phyloP scores from a whole-genome alignment of 1,140 invertebrate genomes.

The Cotesia chilonis region DNA sequence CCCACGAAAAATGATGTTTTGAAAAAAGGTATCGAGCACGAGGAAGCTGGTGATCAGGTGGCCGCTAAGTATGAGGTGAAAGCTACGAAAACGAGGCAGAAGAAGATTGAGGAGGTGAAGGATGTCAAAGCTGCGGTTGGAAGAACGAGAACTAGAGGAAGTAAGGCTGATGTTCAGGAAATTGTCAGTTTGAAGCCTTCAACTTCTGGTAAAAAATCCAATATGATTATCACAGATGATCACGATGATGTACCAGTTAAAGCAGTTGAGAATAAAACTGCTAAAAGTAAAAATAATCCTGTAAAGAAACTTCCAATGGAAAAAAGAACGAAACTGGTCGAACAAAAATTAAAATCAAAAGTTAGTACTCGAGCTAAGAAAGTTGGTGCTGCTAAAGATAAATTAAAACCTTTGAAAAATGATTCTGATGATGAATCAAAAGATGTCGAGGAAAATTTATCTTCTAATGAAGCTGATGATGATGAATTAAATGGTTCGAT shows the following conservation, averaged over 20 bases:
- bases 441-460: background rate
- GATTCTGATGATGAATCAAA: background rate
- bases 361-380: background rate
- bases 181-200: background rate
- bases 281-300: background rate
- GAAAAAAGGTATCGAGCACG: constrained; percentile 35
- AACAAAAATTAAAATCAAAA: background rate
- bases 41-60: background rate
- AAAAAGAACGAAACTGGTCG: background rate
- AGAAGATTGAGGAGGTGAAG: constrained; percentile 12
- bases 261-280: background rate
- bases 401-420: background rate
- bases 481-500: background rate
- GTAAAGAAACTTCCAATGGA: background rate
- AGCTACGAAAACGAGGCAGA: background rate
- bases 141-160: background rate
- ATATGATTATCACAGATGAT: background rate
- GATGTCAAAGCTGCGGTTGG: background rate
- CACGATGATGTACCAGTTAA: background rate
- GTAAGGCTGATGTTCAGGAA: background rate
- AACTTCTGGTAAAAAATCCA: background rate
- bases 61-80: background rate
- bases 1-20: constrained; percentile 35
- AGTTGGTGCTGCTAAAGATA: constrained; percentile 1
- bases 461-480: background rate